Evolutionary conservation across 2,888 invertebrate genomes (phyloP), one percentile per base, ranked within the genome.

Genomic region (Adelognathus sp.): DNA sequence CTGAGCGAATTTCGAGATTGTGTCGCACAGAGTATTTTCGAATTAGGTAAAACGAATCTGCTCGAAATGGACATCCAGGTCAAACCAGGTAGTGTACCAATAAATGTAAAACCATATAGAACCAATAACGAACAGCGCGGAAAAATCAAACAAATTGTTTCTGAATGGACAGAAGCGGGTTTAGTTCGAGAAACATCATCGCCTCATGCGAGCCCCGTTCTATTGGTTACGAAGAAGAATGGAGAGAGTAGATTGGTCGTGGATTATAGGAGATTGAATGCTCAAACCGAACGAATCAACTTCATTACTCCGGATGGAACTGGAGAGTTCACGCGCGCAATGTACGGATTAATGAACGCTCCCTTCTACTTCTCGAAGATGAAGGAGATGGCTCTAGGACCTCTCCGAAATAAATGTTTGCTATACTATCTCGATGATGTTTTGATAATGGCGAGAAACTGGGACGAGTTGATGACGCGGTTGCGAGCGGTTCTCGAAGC

Each of bases 391-490:
- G 63, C 44, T 14, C 14, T 58, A n/a, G 27, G 58, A 31, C 31
- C 41, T 11, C 41, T 41, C 4, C 41, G 41, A 41, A 41, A 41
- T n/a, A 41, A 14, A n/a, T 41, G 0, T 41, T 14, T 41, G 1
- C n/a, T 41, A n/a, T 41, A 11, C n/a, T 89, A 87, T 56, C 60
- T 90, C 14, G 89, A 90, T 56, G 89, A 89, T 61, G 74, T 88
- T 9, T 36, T 88, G 0, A 66, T 88, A 0, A 77, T 82, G 24
- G 86, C 82, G 3, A 71, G 36, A 6, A 63, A 74, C 9, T 87
- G 84, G 82, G 39, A 67, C 0, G 82, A 86, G 7, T 83, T 88
- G 56, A 27, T 85, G 33, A 16, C 64, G 4, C 81, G 80, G 41
- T 61, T 89, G 7, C 16, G 64, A 66, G 41, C 60, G 41, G 82